Base-by-base conservation (phyloP, 2,797 vertebrate species). In the Paedocypris micromegethes region DNA sequence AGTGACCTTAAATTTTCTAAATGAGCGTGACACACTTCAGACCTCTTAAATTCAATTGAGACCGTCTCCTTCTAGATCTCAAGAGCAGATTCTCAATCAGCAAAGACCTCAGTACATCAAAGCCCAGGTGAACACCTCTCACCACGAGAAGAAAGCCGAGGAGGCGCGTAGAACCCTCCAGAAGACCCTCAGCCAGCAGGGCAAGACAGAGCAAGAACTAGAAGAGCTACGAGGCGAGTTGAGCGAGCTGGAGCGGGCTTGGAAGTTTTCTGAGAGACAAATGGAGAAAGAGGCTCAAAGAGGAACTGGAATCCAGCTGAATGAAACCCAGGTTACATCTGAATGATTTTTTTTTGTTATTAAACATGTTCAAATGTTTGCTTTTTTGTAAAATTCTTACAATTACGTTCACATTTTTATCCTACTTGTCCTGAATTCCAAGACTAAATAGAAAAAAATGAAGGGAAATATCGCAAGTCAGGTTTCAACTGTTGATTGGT, bases 111-210 rank as follows among this genome's bases (percentile, higher is more conserved):
- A 90, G 42, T 96, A 92, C 75, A 88, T 95, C 85, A 97, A 92
- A 86, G 90, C 91, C 68, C 97, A 91, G 78, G 93, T 96, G 60
- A 97, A 93, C 66, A 92, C 91, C 9, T 85, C 90, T 63, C 88
- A 98, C 78, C 91, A 92, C 70, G 74, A 85, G 47, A 92, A 88
- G 77, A 98, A 94, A 87, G 83, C 85, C 3, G 87, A 93, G 53
- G 80, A 82, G 23, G 71, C 79, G 6, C 81, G 78, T 40, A 75
- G 77, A 9, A 74, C 79, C 9, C 73, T 93, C 67, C 87, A 76
- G 74, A 91, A 91, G 66, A 84, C 71, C 59, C 81, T 87, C 71
- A 91, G 82, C 66, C 80, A 76, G 50, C 75, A 84, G 72, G 70
- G 79, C 58, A 82, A 81, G 3, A 90, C 90, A 78, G 83, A 92